Percentiles rank a stretch among this genome's conserved stretches.
These are phyloP conservation scores for Apodemus sylvaticus DNA, from an alignment of 2,113 vertebrate species.

Conservation along the genomic window DNA sequence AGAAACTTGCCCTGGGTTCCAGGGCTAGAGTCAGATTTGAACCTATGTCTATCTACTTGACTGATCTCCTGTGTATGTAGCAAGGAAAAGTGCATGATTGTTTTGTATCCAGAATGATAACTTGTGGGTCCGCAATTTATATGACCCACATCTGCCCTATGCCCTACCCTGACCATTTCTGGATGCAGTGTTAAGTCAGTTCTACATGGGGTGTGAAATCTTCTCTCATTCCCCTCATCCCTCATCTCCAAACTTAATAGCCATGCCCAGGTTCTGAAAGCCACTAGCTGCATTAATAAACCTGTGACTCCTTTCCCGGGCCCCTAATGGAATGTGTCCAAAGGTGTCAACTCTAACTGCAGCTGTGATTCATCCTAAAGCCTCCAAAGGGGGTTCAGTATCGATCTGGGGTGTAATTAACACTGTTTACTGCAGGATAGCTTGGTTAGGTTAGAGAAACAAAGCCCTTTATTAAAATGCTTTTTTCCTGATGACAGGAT, in stretches of 20 bases:
- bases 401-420: constrained; percentile 58
- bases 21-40: neutral
- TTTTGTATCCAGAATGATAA: neutral
- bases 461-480: constrained; percentile 60
- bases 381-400: constrained; percentile 49
- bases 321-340: constrained; percentile 46
- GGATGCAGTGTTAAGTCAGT: neutral
- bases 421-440: constrained; percentile 61
- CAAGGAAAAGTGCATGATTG: neutral
- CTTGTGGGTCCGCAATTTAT: neutral
- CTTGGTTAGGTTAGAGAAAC: constrained; percentile 58
- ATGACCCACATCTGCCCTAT: neutral
- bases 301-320: neutral
- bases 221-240: neutral
- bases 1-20: neutral
- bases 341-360: constrained; percentile 7
- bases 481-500: constrained; percentile 65
- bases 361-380: constrained; percentile 14
- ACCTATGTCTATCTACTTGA: neutral
- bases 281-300: constrained; percentile 15
- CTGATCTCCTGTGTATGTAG: neutral
- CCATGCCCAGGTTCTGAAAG: neutral
- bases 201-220: neutral
- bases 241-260: constrained; percentile 26
- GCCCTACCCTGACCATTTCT: neutral